Base-by-base conservation (phyloP, 1,140 invertebrate species). In the Lucilia cuprina region DNA sequence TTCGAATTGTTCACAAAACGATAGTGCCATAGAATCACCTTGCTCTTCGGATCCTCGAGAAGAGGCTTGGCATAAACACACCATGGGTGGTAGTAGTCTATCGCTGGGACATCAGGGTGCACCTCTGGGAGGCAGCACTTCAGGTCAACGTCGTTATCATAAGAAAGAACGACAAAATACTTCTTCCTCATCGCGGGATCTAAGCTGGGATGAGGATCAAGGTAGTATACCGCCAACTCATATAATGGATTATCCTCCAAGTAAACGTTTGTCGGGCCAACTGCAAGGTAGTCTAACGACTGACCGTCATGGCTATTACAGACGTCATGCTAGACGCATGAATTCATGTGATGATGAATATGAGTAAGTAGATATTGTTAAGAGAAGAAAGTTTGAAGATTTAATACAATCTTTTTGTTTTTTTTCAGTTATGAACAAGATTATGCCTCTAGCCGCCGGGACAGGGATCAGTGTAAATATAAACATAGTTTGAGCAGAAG, bases 31-130 rank as follows among this genome's bases (percentile, higher is more conserved):
- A 92, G 87, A 93, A 8, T 95, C 95, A 2, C 95, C 95, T 0
- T 96, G 95, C 94, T 96, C 95, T 2, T 95, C 95, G 0, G 95
- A 96, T 89, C 95, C 94, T 2, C 94, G 95, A 83, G 95, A 96
- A 35, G 88, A 91, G 13, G 87, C 88, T 14, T 91, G 89, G 90
- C 87, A 87, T 14, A 89, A 89, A 83, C 77, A 80, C 19, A 21
- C 77, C 7, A 80, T 80, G 77, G 77, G 77, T 49, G 77, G 77
- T 30, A 80, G 77, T 21, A 80, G 77, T 30, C 12, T 80, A 13
- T 80, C 77, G 9, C 34, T 80, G 77, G 77, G 30, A 47, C 47
- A 47, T 49, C 21, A 49, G 7, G 14, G n/a, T 13, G 10, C n/a
- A 19, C 41, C 41, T 10, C 10, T 41, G 14, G 85, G 87, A 13